Percentiles rank a stretch among this genome's conserved stretches.
Evolutionary conservation across 2,888 invertebrate species (phyloP).

Genomic region (Leucozona laternaria): DNA sequence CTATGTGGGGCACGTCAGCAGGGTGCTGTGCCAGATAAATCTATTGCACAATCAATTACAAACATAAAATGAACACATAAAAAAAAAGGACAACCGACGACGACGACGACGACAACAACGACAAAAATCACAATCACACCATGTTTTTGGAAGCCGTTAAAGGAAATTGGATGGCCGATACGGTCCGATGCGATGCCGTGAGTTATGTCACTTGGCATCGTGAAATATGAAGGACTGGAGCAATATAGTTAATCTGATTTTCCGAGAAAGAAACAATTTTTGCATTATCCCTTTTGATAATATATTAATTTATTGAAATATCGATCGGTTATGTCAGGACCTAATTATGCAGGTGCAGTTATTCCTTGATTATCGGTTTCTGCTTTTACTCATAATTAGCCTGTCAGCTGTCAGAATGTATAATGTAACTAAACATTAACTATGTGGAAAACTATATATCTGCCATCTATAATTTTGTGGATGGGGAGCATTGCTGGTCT

Average conservation of each 20-base stretch:
- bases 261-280: neutral
- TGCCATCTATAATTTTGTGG: no score
- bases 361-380: neutral
- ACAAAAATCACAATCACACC: slow-evolving; percentile 38
- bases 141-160: slow-evolving; percentile 29
- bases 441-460: no score
- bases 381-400: neutral
- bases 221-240: slow-evolving; percentile 16
- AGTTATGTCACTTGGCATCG: slow-evolving; percentile 10
- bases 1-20: slow-evolving; percentile 25
- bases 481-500: no score
- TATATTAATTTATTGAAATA: neutral
- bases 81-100: neutral
- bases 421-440: no score
- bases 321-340: neutral
- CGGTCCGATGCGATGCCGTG: neutral
- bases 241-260: neutral
- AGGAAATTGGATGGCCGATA: slow-evolving; percentile 27
- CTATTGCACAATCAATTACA: slow-evolving; percentile 44
- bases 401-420: no score
- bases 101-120: neutral
- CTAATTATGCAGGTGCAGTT: neutral
- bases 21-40: slow-evolving; percentile 37
- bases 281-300: neutral
- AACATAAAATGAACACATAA: neutral